A percentile compares a stretch with the other conserved stretches of the same genome.
Evolutionary conservation across 2,888 invertebrate species (phyloP).

Genomic region (Asteroscopus sphinx): DNA sequence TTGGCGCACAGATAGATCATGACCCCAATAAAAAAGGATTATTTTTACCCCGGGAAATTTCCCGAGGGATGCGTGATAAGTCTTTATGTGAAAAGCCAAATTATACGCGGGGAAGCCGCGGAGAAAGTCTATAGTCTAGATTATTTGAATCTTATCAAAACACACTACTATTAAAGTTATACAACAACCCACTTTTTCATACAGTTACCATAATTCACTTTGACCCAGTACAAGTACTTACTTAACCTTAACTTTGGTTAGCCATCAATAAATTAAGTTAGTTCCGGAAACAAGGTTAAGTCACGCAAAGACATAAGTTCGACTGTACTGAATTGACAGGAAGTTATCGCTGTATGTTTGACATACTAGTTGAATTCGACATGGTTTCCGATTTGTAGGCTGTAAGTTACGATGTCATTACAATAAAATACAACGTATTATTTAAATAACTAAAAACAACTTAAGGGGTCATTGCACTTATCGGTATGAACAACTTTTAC

Average conservation of each 20-base stretch:
- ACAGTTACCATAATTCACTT: conserved; percentile 7
- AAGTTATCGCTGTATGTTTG: background rate
- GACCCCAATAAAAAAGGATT: no score
- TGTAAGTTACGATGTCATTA: no score
- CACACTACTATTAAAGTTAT: conserved; percentile 4
- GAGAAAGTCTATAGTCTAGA: no score
- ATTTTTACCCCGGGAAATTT: no score
- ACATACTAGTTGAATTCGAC: conserved; percentile 19
- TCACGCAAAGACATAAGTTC: conserved; percentile 44
- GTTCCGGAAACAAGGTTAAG: conserved; percentile 19
- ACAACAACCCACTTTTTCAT: conserved; percentile 4
- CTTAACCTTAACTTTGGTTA: conserved; percentile 41
- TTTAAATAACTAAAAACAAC: no score
- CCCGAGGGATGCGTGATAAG: no score
- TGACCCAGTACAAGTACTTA: conserved; percentile 14
- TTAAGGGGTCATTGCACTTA: no score
- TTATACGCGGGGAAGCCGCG: no score
- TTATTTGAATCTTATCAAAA: background rate
- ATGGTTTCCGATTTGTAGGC: background rate
- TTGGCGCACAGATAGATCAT: no score
- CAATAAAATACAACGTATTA: no score
- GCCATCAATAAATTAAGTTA: conserved; percentile 39
- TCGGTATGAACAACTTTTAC: no score
- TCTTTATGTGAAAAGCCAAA: no score
- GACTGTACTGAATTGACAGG: background rate